Evolutionary conservation across 2,113 vertebrate species (phyloP).

Genomic region (Oryctolagus cuniculus): mOryCun1.1 NC_091439.1:107606001-107606500

Average conservation of each 20-base stretch:
- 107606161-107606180: neutral
- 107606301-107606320: neutral
- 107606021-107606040: neutral
- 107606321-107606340: neutral
- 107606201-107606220: neutral
- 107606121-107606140: conserved; percentile 57
- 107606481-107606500: no score
- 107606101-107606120: conserved; percentile 12
- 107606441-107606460: no score
- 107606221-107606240: neutral
- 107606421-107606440: no score
- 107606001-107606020: neutral
- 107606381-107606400: no score
- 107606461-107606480: no score
- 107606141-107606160: neutral
- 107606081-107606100: neutral
- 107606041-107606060: neutral
- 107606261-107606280: neutral
- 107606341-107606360: neutral
- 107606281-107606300: neutral
- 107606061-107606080: neutral
- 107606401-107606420: no score
- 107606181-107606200: neutral
- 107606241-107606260: neutral
- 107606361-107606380: neutral